Evolutionary conservation across 2,797 vertebrate genomes (phyloP).

Genomic region (Lagodon rhomboides): DNA sequence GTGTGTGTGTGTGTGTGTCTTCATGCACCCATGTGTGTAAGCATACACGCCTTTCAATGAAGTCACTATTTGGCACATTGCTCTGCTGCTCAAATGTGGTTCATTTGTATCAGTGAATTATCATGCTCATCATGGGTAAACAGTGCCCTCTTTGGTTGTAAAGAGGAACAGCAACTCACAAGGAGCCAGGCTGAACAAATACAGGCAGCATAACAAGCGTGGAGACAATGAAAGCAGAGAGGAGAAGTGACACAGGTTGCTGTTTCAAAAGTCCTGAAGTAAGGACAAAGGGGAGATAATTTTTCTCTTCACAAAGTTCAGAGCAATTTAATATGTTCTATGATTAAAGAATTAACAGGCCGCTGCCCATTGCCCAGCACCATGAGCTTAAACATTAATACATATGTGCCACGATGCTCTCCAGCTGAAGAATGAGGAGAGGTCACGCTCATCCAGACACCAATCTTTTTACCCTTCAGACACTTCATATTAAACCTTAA

Average conservation of each 20-base stretch:
- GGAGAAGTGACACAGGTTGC: conserved; percentile 22
- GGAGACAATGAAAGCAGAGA: conserved; percentile 49
- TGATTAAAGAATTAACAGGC: background rate
- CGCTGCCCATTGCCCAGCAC: background rate
- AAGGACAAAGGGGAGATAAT: background rate
- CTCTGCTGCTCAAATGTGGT: conserved; percentile 52
- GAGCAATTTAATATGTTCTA: background rate
- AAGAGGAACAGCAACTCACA: conserved; percentile 31
- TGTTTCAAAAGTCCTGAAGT: background rate
- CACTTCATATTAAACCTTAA: background rate
- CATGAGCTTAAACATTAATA: background rate
- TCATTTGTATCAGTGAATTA: conserved; percentile 12
- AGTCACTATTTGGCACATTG: conserved; percentile 78
- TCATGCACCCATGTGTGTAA: conserved; percentile 13
- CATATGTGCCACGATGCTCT: background rate
- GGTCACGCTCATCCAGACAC: background rate
- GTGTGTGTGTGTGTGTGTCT: conserved; percentile 18
- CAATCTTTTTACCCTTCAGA: background rate
- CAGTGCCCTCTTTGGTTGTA: conserved; percentile 73
- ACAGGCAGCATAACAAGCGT: conserved; percentile 22
- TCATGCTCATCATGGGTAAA: conserved; percentile 51
- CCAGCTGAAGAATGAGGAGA: background rate
- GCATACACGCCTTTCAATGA: conserved; percentile 68
- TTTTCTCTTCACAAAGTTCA: background rate
- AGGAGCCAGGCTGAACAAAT: conserved; percentile 6